phyloP scores from a whole-genome alignment of 2,113 vertebrate genomes.

The Panthera tigris region DNA sequence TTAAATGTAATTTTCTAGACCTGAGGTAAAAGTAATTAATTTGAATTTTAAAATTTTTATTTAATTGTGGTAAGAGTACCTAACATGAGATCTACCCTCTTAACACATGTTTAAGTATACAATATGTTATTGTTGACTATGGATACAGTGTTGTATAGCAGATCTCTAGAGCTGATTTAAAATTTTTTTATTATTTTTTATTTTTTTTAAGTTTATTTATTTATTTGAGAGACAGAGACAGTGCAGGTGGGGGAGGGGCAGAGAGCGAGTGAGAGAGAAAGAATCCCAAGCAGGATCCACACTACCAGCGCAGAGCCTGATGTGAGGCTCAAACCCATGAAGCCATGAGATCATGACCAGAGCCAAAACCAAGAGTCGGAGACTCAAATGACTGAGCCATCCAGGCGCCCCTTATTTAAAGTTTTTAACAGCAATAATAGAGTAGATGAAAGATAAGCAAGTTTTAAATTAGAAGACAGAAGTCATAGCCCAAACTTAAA shows the following conservation, averaged over 20 bases:
- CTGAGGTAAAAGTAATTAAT: background rate
- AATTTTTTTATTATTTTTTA: background rate
- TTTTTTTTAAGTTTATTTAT: too few species aligned
- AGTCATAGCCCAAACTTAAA: background rate
- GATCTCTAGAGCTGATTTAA: background rate
- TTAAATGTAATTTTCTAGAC: background rate
- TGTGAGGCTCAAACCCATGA: too few species aligned
- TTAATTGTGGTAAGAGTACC: background rate
- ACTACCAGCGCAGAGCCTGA: too few species aligned
- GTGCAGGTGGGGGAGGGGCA: too few species aligned
- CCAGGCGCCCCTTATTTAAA: background rate
- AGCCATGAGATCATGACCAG: too few species aligned
- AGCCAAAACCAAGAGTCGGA: too few species aligned
- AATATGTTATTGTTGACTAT: background rate
- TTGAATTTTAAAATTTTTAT: background rate
- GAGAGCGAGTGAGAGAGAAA: accelerated
- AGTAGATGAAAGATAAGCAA: background rate
- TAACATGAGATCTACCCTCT: background rate
- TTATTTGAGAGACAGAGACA: too few species aligned
- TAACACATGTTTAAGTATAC: background rate
- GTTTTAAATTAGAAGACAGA: background rate
- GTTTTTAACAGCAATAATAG: background rate
- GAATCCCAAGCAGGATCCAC: too few species aligned
- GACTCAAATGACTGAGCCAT: too few species aligned
- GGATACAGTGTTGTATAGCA: background rate